A percentile compares a stretch with the other conserved stretches of the same genome.
phyloP scores from a whole-genome alignment of 2,888 invertebrate genomes.

The Eupithecia insigniata region DNA sequence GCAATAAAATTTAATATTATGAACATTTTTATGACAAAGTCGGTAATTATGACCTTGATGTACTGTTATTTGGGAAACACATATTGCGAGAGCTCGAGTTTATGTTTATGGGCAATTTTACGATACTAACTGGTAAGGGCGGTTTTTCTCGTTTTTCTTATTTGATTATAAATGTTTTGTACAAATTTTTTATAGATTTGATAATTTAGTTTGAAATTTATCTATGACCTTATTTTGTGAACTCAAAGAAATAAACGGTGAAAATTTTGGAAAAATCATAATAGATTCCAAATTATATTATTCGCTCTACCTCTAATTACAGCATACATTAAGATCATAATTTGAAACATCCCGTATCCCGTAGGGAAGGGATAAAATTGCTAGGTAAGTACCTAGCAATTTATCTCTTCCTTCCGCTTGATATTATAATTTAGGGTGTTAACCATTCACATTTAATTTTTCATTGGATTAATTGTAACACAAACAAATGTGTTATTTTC shows the following conservation, averaged over 20 bases:
- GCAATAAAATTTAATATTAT: constrained; percentile 8
- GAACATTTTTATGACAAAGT: constrained; percentile 7
- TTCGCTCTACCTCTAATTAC: background rate
- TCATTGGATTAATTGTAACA: constrained; percentile 1
- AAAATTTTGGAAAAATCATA: too few species aligned
- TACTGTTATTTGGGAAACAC: background rate
- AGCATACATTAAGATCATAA: background rate
- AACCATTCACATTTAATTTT: background rate
- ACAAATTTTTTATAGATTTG: too few species aligned
- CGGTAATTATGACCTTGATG: constrained; percentile 6
- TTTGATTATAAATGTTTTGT: too few species aligned
- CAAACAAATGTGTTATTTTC: constrained; percentile 4
- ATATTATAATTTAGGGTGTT: background rate
- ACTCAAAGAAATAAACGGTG: background rate
- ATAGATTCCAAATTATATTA: background rate
- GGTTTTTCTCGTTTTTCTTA: too few species aligned
- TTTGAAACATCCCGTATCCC: background rate
- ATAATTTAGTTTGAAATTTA: background rate
- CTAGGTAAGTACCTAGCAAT: too few species aligned
- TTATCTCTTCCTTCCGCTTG: background rate
- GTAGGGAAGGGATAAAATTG: too few species aligned
- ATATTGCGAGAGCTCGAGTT: constrained; percentile 9
- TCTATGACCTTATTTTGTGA: background rate
- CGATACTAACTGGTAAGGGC: background rate
- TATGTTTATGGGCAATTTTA: background rate